These are phyloP conservation scores for Gari tellinella DNA, from an alignment of 2,888 invertebrate genomes.

Conservation along the genomic window DNA sequence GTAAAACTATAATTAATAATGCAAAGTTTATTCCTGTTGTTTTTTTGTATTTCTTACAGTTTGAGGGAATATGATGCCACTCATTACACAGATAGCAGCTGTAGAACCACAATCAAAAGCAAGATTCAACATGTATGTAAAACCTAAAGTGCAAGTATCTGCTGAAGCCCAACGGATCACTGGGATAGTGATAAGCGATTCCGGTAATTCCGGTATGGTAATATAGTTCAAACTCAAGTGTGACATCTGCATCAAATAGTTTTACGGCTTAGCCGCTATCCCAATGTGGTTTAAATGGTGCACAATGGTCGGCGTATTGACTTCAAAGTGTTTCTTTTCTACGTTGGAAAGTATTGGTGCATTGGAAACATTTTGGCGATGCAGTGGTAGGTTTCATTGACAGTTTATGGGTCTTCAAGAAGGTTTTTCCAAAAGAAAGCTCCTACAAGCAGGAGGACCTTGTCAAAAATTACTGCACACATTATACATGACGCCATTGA, in stretches of 20 bases:
- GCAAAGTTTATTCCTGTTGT: no score
- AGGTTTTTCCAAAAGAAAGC: conserved; percentile 12
- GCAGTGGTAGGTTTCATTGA: conserved; percentile 24
- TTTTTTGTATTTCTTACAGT: no score
- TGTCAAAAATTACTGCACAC: conserved; percentile 6
- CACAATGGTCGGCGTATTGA: conserved; percentile 50
- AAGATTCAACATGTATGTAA: conserved; percentile 15
- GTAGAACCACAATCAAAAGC: conserved; percentile 3
- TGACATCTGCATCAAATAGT: conserved; percentile 9
- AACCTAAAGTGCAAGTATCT: conserved; percentile 19
- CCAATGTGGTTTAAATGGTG: conserved; percentile 28
- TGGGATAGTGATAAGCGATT: conserved; percentile 16
- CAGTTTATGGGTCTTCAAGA: conserved; percentile 23
- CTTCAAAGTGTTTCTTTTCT: conserved; percentile 25
- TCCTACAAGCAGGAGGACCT: conserved; percentile 35
- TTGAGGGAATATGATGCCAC: no score
- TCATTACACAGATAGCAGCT: conserved; percentile 47
- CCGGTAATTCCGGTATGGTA: conserved; percentile 4
- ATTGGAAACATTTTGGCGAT: conserved; percentile 1
- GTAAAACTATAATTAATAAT: no score
- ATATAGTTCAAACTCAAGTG: conserved; percentile 12
- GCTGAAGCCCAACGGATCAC: conserved; percentile 21
- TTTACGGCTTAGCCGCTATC: conserved; percentile 21
- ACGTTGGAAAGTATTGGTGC: no score
- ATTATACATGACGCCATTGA: conserved; percentile 34